These are phyloP conservation scores for Drosophila ezoana DNA, from an alignment of 2,888 invertebrate genomes.

Conservation along the genomic window DNA sequence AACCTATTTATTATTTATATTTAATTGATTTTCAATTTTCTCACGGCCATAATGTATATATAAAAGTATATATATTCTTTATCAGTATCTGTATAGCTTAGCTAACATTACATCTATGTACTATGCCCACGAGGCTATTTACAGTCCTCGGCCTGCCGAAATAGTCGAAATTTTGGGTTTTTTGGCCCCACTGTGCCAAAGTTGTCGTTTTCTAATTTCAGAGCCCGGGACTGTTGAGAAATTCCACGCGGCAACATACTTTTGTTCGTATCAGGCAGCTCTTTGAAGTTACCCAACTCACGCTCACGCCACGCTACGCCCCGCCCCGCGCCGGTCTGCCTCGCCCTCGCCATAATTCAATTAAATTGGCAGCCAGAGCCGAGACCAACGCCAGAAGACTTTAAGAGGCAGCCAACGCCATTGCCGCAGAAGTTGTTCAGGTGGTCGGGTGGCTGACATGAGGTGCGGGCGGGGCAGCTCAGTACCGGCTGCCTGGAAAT, in stretches of 20 bases:
- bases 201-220: constrained; percentile 48
- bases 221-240: constrained; percentile 43
- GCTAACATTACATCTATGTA: too few relatives aligned
- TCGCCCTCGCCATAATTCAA: constrained; percentile 63
- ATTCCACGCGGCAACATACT: constrained; percentile 66
- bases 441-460: neutral
- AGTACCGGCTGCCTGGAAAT: constrained; percentile 7
- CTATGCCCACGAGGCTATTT: too few relatives aligned
- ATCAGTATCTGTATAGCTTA: too few relatives aligned
- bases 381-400: constrained; percentile 27
- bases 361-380: constrained; percentile 63
- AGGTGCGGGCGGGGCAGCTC: neutral
- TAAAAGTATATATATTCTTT: too few relatives aligned
- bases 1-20: too few relatives aligned
- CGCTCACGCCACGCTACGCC: neutral
- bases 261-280: constrained; percentile 70
- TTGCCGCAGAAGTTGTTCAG: constrained; percentile 25
- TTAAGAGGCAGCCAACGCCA: constrained; percentile 27
- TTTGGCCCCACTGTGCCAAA: constrained; percentile 28
- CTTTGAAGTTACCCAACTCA: constrained; percentile 61
- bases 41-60: too few relatives aligned
- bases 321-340: neutral
- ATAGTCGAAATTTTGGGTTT: neutral
- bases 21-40: too few relatives aligned
- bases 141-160: too few relatives aligned